Conservation (phyloP, 2,113 vertebrate species). For the Aegithalos caudatus region DNA sequence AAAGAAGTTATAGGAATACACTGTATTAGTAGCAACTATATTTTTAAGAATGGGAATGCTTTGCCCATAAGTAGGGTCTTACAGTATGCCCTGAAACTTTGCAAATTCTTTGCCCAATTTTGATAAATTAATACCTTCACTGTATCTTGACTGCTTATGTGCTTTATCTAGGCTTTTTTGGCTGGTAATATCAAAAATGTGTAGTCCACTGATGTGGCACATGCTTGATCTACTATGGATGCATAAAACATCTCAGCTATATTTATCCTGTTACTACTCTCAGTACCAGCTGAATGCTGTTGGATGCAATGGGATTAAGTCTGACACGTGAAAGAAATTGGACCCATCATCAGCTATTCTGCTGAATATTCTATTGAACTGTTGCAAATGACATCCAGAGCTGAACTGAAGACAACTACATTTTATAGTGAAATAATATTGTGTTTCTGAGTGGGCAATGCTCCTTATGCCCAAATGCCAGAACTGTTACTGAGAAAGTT, state of each 20-base stretch:
- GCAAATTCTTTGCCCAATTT: background rate
- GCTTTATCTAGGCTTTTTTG: background rate
- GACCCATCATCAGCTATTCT: background rate
- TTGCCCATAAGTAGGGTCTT: background rate
- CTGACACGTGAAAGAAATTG: background rate
- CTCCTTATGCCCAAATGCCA: background rate
- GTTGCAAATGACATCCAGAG: background rate
- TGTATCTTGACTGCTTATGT: background rate
- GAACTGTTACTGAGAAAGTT: background rate
- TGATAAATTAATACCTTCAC: background rate
- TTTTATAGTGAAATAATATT: constrained; percentile 23
- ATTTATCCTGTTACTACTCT: background rate
- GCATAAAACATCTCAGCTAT: background rate
- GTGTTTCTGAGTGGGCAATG: background rate
- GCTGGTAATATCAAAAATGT: background rate
- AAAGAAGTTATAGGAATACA: background rate
- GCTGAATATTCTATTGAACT: constrained; percentile 14
- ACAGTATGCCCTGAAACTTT: background rate
- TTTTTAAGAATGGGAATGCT: background rate
- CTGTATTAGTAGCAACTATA: background rate
- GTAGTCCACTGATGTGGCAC: background rate
- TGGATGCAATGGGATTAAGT: background rate
- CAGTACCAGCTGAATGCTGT: background rate
- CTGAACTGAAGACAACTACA: background rate
- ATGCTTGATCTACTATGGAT: background rate